These are phyloP conservation scores for Eilema sororculum DNA, from an alignment of 2,888 invertebrate species.

Conservation along the genomic window DNA sequence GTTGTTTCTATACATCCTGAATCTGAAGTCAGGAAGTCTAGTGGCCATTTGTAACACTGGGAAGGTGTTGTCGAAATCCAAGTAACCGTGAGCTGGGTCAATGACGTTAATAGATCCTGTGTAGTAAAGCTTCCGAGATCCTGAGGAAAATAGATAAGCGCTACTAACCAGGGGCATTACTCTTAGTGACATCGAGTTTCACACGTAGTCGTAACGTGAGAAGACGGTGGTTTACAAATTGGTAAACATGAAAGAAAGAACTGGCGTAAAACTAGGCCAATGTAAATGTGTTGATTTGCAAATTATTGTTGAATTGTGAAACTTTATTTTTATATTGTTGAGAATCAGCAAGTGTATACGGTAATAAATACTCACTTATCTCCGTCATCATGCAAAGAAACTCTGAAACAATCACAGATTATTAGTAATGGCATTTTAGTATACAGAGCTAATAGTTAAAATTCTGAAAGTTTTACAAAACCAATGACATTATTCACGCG, in stretches of 20 bases:
- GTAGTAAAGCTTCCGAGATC: slow-evolving; percentile 69
- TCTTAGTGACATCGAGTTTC: too few species aligned
- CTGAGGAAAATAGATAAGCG: slow-evolving; percentile 40
- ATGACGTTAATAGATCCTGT: slow-evolving; percentile 66
- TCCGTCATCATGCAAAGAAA: slow-evolving; percentile 58
- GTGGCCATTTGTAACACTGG: slow-evolving; percentile 89
- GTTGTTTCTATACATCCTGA: slow-evolving; percentile 90
- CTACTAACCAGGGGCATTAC: background rate
- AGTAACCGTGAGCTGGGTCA: slow-evolving; percentile 61
- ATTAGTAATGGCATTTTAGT: background rate
- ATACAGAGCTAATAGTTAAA: too few species aligned
- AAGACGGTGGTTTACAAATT: too few species aligned
- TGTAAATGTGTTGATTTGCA: too few species aligned
- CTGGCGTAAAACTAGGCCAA: too few species aligned
- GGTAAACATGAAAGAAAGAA: too few species aligned
- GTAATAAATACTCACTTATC: slow-evolving; percentile 62
- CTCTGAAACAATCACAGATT: slow-evolving; percentile 61
- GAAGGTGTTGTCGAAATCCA: slow-evolving; percentile 85
- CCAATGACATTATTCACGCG: background rate
- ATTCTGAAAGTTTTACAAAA: background rate
- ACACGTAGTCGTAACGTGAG: too few species aligned
- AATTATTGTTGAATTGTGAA: too few species aligned
- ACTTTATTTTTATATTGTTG: background rate
- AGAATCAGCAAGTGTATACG: too few species aligned
- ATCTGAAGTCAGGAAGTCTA: slow-evolving; percentile 89